Percentiles rank a stretch among this genome's conserved stretches.
Evolutionary conservation across 2,797 vertebrate genomes (phyloP).

Genomic region (Paedocypris micromegethes): DNA sequence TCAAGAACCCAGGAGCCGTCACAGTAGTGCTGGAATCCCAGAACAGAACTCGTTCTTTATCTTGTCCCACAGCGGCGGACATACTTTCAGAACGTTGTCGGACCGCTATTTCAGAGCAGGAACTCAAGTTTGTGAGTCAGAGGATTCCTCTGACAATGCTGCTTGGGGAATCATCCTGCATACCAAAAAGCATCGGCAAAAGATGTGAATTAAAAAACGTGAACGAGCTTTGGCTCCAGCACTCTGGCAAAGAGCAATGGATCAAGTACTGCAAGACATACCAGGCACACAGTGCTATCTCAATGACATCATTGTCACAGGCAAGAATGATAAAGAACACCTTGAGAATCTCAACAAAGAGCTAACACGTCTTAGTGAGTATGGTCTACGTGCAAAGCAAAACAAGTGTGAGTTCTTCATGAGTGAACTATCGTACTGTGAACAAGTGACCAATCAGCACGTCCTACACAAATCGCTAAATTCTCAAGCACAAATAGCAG

Average conservation of each 20-base stretch:
- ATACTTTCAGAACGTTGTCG: no score
- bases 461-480: constrained; percentile 38
- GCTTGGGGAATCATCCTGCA: no score
- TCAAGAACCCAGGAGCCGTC: no score
- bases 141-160: no score
- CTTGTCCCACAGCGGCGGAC: no score
- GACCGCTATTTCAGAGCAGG: no score
- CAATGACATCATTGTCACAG: constrained; percentile 42
- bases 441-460: constrained; percentile 40
- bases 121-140: no score
- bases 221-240: constrained; percentile 13
- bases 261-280: constrained; percentile 20
- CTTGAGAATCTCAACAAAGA: constrained; percentile 38
- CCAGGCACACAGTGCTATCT: constrained; percentile 24
- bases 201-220: no score
- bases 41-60: no score
- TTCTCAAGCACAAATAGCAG: constrained; percentile 32
- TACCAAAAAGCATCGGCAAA: no score
- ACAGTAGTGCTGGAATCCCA: no score
- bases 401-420: constrained; percentile 46
- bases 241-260: constrained; percentile 30
- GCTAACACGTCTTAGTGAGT: constrained; percentile 38
- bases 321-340: constrained; percentile 39
- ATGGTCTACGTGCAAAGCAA: constrained; percentile 39
- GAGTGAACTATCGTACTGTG: constrained; percentile 35